A percentile compares a stretch with the other conserved stretches of the same genome.
These are phyloP conservation scores for Timema cristinae DNA, from an alignment of 2,888 invertebrate species.

Conservation along the genomic window DNA sequence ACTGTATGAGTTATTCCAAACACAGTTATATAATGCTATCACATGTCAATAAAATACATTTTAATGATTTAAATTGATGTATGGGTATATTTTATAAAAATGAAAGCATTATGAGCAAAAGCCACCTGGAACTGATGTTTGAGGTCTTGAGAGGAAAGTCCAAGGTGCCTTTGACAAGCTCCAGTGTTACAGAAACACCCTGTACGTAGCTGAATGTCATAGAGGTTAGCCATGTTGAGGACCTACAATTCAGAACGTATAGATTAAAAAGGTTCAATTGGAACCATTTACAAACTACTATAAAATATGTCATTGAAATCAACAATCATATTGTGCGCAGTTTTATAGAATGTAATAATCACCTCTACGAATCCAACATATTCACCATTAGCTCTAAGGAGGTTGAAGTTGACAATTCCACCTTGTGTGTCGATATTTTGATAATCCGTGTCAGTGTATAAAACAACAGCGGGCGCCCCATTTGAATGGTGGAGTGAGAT, in stretches of 20 bases:
- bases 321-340: too few relatives aligned
- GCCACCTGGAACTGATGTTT: constrained; percentile 67
- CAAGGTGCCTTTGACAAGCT: constrained; percentile 79
- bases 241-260: constrained; percentile 54
- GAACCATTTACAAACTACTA: too few relatives aligned
- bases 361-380: constrained; percentile 89
- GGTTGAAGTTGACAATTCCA: constrained; percentile 83
- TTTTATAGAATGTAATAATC: constrained; percentile 24
- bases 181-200: constrained; percentile 98
- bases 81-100: neutral
- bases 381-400: constrained; percentile 69
- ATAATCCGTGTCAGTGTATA: constrained; percentile 73
- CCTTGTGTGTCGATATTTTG: constrained; percentile 65
- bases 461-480: constrained; percentile 59
- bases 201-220: constrained; percentile 80
- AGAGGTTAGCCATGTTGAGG: constrained; percentile 80
- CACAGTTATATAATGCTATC: too few relatives aligned
- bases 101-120: neutral
- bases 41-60: neutral
- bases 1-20: too few relatives aligned
- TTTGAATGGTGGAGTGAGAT: constrained; percentile 64
- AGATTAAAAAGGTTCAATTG: too few relatives aligned
- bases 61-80: neutral
- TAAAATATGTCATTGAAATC: too few relatives aligned
- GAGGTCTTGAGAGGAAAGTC: constrained; percentile 63